Evolutionary conservation across 2,888 invertebrate species (phyloP).

Genomic region (Aspidiotus rigidus): DNA sequence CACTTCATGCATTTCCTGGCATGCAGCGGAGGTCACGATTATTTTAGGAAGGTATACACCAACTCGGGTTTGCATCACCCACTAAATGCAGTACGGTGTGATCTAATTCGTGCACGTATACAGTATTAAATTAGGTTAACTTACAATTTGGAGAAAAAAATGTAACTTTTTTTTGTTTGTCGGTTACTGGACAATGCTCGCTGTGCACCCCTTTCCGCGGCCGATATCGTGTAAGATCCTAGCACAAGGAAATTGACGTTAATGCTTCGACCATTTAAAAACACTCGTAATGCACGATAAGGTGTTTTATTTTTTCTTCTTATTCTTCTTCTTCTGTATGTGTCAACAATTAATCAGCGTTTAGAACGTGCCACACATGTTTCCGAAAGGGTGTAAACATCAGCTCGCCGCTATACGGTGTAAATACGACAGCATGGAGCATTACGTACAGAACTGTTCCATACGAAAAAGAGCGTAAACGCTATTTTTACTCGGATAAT

Average conservation of each 20-base stretch:
- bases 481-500: slow-evolving; percentile 3
- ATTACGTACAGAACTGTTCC: not conserved
- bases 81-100: too few species aligned
- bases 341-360: slow-evolving; percentile 1
- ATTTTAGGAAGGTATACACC: too few species aligned
- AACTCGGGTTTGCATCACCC: too few species aligned
- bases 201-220: not conserved
- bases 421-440: not conserved
- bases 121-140: not conserved
- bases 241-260: not conserved
- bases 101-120: too few species aligned
- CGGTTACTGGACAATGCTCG: not conserved
- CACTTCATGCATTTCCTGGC: too few species aligned
- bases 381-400: slow-evolving; percentile 1
- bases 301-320: too few species aligned
- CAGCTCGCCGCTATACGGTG: not conserved
- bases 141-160: slow-evolving; percentile 23
- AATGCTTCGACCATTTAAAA: not conserved
- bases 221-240: not conserved
- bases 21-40: too few species aligned
- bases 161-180: slow-evolving; percentile 17
- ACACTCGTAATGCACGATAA: too few species aligned
- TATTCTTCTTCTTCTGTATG: not conserved
- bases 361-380: slow-evolving; percentile 4
- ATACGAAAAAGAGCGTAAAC: not conserved